A percentile compares a stretch with the other conserved stretches of the same genome.
Evolutionary conservation across 2,797 vertebrate genomes (phyloP).

Genomic region (Sebastes trivittatus): DNA sequence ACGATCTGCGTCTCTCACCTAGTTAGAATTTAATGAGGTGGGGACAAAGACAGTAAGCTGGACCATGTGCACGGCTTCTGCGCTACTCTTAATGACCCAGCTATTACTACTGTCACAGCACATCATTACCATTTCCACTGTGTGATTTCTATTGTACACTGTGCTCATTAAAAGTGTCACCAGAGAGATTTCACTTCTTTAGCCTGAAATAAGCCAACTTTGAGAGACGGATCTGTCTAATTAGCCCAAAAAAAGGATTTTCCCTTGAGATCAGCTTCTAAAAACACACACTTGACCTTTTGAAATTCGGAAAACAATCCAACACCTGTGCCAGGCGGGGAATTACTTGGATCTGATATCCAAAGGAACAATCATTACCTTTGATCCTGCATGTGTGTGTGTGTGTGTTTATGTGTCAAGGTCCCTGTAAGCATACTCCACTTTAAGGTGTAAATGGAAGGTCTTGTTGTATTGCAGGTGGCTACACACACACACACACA

Average conservation of each 20-base stretch:
- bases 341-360: constrained; percentile 51
- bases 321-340: constrained; percentile 48
- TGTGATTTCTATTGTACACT: constrained; percentile 43
- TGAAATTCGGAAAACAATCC: constrained; percentile 30
- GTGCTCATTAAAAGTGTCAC: constrained; percentile 63
- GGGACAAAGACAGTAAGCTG: constrained; percentile 39
- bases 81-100: constrained; percentile 39
- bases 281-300: constrained; percentile 62
- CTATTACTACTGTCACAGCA: constrained; percentile 37
- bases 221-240: constrained; percentile 49
- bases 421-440: neutral
- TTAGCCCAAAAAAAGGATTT: constrained; percentile 40
- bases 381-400: constrained; percentile 22
- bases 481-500: neutral
- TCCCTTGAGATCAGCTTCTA: constrained; percentile 50
- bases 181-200: constrained; percentile 43
- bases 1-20: constrained; percentile 25
- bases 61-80: constrained; percentile 39
- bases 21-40: constrained; percentile 52
- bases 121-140: constrained; percentile 53
- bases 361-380: constrained; percentile 33
- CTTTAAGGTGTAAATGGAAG: constrained; percentile 44
- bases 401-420: neutral
- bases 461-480: constrained; percentile 28
- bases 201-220: constrained; percentile 43